These are phyloP conservation scores for Melanerpes aurifrons DNA, from an alignment of 2,113 vertebrate species.

Conservation along the genomic window DNA sequence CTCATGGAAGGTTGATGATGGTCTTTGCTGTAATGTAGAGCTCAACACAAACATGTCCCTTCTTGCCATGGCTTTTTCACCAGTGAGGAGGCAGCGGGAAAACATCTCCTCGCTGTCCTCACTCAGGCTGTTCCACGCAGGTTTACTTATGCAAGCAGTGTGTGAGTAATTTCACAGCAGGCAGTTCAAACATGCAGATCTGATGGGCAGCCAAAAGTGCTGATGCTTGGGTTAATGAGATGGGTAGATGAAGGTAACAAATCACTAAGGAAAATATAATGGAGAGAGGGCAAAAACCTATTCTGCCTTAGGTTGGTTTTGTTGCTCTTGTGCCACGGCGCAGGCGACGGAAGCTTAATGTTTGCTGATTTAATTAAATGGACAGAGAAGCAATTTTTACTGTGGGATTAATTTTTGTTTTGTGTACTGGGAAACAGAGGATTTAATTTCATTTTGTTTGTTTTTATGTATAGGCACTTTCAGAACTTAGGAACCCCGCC, in stretches of 20 bases:
- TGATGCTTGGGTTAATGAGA: conserved; percentile 10
- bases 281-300: conserved; percentile 5
- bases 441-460: conserved; percentile 61
- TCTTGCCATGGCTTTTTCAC: background rate
- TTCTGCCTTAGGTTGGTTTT: background rate
- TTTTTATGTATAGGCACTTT: conserved; percentile 56
- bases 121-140: background rate
- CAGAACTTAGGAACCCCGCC: conserved; percentile 49
- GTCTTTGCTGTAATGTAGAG: background rate
- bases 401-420: conserved; percentile 51
- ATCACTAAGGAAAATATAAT: background rate
- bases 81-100: background rate
- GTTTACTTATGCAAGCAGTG: background rate
- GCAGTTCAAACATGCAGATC: background rate
- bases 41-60: background rate
- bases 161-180: conserved; percentile 23
- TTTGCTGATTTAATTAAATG: conserved; percentile 61
- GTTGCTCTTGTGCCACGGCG: background rate
- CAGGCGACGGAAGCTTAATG: background rate
- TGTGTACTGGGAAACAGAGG: conserved; percentile 15
- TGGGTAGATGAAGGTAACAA: background rate
- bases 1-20: background rate
- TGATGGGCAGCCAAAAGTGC: conserved; percentile 17
- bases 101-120: background rate
- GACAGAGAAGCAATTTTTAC: background rate